Conservation (phyloP, 2,797 vertebrate genomes). For the Sebastes jordani region DNA sequence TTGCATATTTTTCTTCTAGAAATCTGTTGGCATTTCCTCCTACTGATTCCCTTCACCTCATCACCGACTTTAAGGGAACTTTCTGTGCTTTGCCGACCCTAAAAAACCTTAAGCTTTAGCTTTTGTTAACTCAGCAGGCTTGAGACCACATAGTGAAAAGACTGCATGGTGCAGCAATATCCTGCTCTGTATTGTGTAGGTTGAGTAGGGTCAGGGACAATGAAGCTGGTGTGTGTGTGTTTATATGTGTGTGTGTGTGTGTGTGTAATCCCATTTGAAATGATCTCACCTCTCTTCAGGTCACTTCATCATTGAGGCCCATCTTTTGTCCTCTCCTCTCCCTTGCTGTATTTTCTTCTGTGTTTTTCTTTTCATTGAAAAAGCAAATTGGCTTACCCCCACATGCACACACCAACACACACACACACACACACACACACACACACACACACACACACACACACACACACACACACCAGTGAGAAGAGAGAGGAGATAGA, state of each 20-base stretch:
- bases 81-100: constrained; percentile 17
- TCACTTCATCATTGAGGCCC: constrained; percentile 72
- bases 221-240: constrained; percentile 31
- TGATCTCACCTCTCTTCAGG: constrained; percentile 78
- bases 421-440: not conserved
- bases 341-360: constrained; percentile 57
- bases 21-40: not conserved
- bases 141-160: constrained; percentile 65
- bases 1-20: not conserved
- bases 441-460: constrained; percentile 1
- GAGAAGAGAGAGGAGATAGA: constrained; percentile 44
- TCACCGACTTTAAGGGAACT: constrained; percentile 20
- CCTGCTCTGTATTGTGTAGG: constrained; percentile 59
- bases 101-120: constrained; percentile 44
- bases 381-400: constrained; percentile 52
- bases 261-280: constrained; percentile 67
- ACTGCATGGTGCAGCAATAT: constrained; percentile 65
- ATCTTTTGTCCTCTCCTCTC: constrained; percentile 62
- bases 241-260: constrained; percentile 34
- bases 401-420: not conserved
- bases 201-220: constrained; percentile 52
- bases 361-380: constrained; percentile 69
- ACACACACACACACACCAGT: constrained; percentile 11
- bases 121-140: constrained; percentile 64
- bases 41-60: not conserved